These are phyloP conservation scores for Caenorhabditis latens DNA, from an alignment of 1,140 invertebrate genomes.

Conservation along the genomic window DNA sequence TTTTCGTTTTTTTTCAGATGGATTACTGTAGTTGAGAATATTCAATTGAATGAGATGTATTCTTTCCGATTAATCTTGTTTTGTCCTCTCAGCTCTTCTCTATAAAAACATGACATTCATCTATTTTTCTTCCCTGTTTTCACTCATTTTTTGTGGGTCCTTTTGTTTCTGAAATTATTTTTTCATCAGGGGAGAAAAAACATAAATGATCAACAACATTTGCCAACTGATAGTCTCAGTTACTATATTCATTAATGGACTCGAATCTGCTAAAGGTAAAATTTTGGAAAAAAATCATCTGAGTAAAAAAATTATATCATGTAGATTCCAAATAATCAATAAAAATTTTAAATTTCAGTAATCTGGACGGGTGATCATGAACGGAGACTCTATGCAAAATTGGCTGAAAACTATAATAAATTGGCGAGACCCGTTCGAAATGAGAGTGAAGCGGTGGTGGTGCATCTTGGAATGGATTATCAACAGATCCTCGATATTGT, in stretches of 20 bases:
- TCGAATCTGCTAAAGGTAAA: constrained; percentile 26
- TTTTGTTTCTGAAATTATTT: neutral
- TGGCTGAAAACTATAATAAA: constrained; percentile 81
- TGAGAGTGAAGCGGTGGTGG: constrained; percentile 80
- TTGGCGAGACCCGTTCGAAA: constrained; percentile 81
- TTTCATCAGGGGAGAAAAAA: neutral
- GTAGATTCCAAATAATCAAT: too few relatives aligned
- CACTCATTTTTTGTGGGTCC: neutral
- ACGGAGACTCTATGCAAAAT: constrained; percentile 80
- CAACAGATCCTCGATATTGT: constrained; percentile 82
- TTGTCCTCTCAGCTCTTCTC: neutral
- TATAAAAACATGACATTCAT: neutral
- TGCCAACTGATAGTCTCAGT: neutral
- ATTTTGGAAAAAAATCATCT: neutral
- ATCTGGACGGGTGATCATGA: constrained; percentile 79
- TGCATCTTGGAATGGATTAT: constrained; percentile 81
- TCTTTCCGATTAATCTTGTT: constrained; percentile 6
- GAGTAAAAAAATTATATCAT: too few relatives aligned
- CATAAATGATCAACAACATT: constrained; percentile 7
- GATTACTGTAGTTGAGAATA: neutral
- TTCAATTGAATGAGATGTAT: constrained; percentile 6
- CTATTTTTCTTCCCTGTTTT: neutral
- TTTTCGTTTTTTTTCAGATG: neutral
- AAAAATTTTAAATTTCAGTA: constrained; percentile 47
- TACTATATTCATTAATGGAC: neutral